Evolutionary conservation across 2,888 invertebrate genomes (phyloP), one percentile per base, ranked within the genome.

Genomic region (Dioctria linearis): DNA sequence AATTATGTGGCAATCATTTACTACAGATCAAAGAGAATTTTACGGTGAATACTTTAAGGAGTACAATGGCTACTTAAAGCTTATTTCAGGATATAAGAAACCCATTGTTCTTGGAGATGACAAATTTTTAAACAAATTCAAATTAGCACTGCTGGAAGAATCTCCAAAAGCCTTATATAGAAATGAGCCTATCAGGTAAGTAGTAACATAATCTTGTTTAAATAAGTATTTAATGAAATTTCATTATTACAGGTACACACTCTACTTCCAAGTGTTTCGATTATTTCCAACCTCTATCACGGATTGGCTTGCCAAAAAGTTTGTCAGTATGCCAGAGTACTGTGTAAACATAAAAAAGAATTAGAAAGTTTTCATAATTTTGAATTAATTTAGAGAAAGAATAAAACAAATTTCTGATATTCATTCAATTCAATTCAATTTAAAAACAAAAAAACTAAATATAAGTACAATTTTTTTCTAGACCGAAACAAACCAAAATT

Each of bases 41-140:
- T 94, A 95, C 85, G 92, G 91, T 4, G 90, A 91, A 40, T 94
- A 93, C 86, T 95, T 96, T 83, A 89, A 90, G 51, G 86, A 89
- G 11, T 93, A 94, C 80, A 92, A 91, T 81, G 87, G 90, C 13
- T 94, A 94, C 86, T 88, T 95, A 67, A 87, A 87, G 61, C 84
- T 86, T 3, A 85, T 91, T 8, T 86, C 90, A 0, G 86, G 89
- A 3, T 86, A 90, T 79, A 91, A 89, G 83, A 87, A 90, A 57
- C 90, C 93, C 0, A 86, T 90, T 83, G 90, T 88, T 84, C 89
- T 95, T 59, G 88, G 90, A 0, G 90, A 92, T 85, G 82, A 85
- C 0, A 85, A 85, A 37, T 88, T 95, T 81, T 91, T 94, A 83
- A 86, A 90, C 78, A 90, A 90, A 49, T 94, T 94, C 84, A 91